Evolutionary conservation across 1,140 invertebrate species (phyloP).

Genomic region (Homarus americanus): DNA sequence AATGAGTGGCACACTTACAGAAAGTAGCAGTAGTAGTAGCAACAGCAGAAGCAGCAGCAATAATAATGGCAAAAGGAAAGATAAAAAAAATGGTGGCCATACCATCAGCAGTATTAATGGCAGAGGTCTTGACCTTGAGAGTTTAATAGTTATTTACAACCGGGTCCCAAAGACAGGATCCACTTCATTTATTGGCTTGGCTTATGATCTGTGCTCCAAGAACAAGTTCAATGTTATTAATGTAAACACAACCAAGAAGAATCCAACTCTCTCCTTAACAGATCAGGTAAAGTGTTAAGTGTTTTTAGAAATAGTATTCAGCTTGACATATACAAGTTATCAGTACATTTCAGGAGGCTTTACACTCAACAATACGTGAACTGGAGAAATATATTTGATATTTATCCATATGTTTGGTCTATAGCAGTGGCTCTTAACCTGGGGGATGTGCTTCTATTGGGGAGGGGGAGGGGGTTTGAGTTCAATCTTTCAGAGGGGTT

Average conservation of each 20-base stretch:
- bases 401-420: no score
- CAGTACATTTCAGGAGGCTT: no score
- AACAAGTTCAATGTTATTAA: slow-evolving; percentile 97
- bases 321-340: no score
- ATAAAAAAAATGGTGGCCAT: background rate
- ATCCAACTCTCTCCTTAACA: slow-evolving; percentile 92
- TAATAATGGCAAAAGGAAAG: background rate
- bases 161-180: slow-evolving; percentile 99
- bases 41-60: background rate
- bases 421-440: no score
- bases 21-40: background rate
- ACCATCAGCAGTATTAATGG: background rate
- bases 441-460: no score
- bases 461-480: no score
- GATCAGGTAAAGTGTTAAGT: slow-evolving; percentile 86
- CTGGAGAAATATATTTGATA: no score
- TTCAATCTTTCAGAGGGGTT: no score
- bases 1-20: background rate
- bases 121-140: slow-evolving; percentile 76
- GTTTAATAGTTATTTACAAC: slow-evolving; percentile 93
- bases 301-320: no score
- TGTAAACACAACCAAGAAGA: slow-evolving; percentile 97
- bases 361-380: no score
- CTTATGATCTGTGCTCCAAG: slow-evolving; percentile 95
- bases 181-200: slow-evolving; percentile 97